Evolutionary conservation across 2,113 vertebrate genomes (phyloP), one percentile per base, ranked within the genome.

Genomic region (Butastur rufipennis): DNA sequence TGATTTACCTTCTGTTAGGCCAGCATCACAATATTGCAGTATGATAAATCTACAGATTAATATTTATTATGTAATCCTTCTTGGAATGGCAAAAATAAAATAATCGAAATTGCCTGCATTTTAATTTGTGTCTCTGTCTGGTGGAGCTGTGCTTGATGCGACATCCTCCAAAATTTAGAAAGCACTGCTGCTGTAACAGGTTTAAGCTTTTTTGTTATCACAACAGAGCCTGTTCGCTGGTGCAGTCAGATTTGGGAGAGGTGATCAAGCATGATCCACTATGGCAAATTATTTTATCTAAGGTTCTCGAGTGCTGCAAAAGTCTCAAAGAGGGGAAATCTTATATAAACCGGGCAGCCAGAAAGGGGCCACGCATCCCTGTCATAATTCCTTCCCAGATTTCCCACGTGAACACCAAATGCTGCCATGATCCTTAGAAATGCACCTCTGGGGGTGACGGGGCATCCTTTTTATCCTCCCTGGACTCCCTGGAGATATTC

Each of bases 221-320:
- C 40, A 68, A 68, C 8, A 72, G 32, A 7, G 27, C 6, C 34
- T 56, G 31, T 58, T 90, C 0, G 0, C 26, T 13, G 6, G 58
- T 58, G 50, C 53, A 66, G 34, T 31, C 0, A 1, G 32, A 29
- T 79, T 75, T 89, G 52, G 36, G 47, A 90, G 56, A 58, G 10
- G 18, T 19, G 45, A 66, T 15, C 2, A 2, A 68, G 27, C 14
- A 40, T 10, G 29, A 85, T 63, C 43, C 20, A 43, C 8, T 48
- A 17, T 1, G 4, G n/a, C 26, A 75, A 50, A 10, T 50, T 78
- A 55, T 23, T 93, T 83, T 78, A 47, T 43, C 52, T 62, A 36
- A 31, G 16, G 18, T 34, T 88, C 63, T 73, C 1, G 1, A 83
- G 36, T 36, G 8, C 38, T 86, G 56, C 22, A 43, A 10, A 90